Conservation (phyloP, 2,888 invertebrate genomes). For the Hoplodrina ambigua region DNA sequence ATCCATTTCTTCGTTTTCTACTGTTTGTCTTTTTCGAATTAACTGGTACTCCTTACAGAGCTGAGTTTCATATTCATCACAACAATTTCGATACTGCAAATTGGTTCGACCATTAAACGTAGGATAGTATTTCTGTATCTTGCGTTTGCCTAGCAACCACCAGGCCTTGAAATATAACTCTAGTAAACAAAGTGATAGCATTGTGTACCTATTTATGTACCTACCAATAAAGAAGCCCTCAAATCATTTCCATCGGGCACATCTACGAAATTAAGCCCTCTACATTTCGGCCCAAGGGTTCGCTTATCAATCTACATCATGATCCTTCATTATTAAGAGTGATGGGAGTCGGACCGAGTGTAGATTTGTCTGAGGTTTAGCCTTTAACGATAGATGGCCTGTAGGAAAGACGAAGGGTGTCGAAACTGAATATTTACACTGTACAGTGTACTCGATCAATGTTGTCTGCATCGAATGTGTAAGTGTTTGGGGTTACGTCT, state of each 20-base stretch:
- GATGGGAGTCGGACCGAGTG: conserved; percentile 80
- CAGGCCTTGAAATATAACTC: neutral
- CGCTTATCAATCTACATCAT: conserved; percentile 89
- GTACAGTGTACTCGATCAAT: conserved; percentile 57
- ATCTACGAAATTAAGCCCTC: conserved; percentile 65
- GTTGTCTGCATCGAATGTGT: conserved; percentile 48
- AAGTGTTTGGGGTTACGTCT: conserved; percentile 19
- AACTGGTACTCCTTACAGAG: too few species aligned
- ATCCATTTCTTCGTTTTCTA: neutral
- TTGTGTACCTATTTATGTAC: neutral
- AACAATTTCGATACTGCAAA: too few species aligned
- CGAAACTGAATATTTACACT: conserved; percentile 68
- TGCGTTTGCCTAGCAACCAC: neutral
- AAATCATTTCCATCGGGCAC: conserved; percentile 43
- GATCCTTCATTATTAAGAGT: conserved; percentile 89
- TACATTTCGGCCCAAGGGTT: conserved; percentile 75
- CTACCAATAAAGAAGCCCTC: conserved; percentile 2
- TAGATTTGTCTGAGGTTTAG: conserved; percentile 87
- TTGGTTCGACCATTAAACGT: neutral
- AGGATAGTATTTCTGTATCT: too few species aligned
- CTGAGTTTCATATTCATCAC: too few species aligned
- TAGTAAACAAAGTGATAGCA: conserved; percentile 1
- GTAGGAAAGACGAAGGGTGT: conserved; percentile 58
- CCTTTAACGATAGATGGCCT: conserved; percentile 73
- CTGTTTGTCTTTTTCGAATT: neutral